Percentiles rank a stretch among this genome's conserved stretches.
These are phyloP conservation scores for Xenopus borealis DNA, from an alignment of 2,113 vertebrate genomes.

Conservation along the genomic window DNA sequence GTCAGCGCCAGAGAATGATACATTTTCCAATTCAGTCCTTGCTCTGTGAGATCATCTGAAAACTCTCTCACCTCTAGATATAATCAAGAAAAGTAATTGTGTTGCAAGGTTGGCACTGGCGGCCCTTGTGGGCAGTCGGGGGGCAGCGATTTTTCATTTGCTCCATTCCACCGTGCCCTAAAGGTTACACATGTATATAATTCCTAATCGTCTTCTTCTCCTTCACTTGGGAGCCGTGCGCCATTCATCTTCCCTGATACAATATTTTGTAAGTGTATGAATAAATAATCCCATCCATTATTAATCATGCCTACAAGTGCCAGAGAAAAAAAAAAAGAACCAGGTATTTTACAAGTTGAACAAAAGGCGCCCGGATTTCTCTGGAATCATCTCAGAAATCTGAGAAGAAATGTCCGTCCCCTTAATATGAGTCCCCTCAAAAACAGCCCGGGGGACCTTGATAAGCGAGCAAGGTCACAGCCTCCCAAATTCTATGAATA, in stretches of 20 bases:
- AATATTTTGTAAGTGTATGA: slow-evolving; percentile 8
- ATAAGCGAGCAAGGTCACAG: not conserved
- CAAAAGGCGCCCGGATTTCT: too few species aligned
- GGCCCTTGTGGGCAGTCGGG: too few species aligned
- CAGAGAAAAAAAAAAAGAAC: not conserved
- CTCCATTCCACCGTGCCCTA: not conserved
- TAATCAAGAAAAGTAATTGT: too few species aligned
- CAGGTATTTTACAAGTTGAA: too few species aligned
- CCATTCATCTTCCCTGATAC: slow-evolving; percentile 2
- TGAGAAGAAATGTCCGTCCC: not conserved
- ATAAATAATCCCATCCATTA: slow-evolving; percentile 22
- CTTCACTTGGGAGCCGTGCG: not conserved
- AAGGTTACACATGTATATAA: not conserved
- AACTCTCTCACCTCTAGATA: too few species aligned
- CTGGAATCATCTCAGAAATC: not conserved
- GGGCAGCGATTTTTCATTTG: too few species aligned
- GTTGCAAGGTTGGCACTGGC: too few species aligned
- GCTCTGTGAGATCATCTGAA: too few species aligned
- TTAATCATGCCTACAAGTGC: slow-evolving; percentile 11
- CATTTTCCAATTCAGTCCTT: too few species aligned
- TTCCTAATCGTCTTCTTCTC: not conserved
- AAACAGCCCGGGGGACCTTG: not conserved
- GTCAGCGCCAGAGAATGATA: too few species aligned
- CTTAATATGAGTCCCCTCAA: not conserved
- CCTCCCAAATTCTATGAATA: not conserved